Evolutionary conservation across 2,888 invertebrate species (phyloP).

Genomic region (Caenorhabditis sp.): DNA sequence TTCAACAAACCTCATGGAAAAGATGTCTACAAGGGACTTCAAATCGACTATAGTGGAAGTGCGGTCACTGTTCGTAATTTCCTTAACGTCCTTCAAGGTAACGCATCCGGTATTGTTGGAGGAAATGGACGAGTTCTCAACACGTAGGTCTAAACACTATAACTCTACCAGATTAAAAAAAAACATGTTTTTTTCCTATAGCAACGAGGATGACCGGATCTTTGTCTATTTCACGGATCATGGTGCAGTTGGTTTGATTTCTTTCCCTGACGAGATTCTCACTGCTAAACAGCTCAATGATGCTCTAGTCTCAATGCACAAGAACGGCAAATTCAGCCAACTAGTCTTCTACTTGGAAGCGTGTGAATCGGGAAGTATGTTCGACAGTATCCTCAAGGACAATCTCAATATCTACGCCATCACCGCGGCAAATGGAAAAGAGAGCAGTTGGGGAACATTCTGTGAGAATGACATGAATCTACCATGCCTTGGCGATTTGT

Average conservation of each 20-base stretch:
- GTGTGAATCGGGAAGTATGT: conserved; percentile 78
- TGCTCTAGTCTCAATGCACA: conserved; percentile 73
- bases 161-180: no score
- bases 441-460: conserved; percentile 77
- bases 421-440: conserved; percentile 76
- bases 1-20: conserved; percentile 76
- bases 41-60: conserved; percentile 75
- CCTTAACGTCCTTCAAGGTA: conserved; percentile 75
- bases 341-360: conserved; percentile 77
- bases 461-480: conserved; percentile 73
- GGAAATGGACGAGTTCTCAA: conserved; percentile 71
- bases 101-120: conserved; percentile 73
- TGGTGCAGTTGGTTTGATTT: conserved; percentile 76
- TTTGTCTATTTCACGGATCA: conserved; percentile 78
- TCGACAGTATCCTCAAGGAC: conserved; percentile 74
- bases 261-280: conserved; percentile 74
- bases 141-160: conserved; percentile 23
- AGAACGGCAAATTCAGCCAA: conserved; percentile 73
- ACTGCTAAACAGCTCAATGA: conserved; percentile 71
- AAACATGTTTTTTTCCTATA: conserved; percentile 62
- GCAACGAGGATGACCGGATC: conserved; percentile 76
- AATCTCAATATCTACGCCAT: conserved; percentile 75
- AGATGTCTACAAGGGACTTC: conserved; percentile 76
- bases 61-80: conserved; percentile 76
- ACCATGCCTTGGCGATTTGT: conserved; percentile 76